These are phyloP conservation scores for Tautogolabrus adspersus DNA, from an alignment of 2,113 vertebrate genomes.

Conservation along the genomic window DNA sequence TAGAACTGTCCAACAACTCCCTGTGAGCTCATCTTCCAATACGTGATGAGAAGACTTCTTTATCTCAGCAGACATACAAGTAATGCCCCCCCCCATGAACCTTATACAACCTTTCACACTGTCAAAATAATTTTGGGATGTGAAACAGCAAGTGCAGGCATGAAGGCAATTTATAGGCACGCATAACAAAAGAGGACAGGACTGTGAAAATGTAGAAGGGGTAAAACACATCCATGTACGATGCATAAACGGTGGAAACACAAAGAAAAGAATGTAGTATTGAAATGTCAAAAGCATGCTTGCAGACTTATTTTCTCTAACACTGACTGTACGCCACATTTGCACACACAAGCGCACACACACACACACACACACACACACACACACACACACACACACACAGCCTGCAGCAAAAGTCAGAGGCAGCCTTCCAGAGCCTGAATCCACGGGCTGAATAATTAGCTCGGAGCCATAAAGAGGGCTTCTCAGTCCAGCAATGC, in stretches of 20 bases:
- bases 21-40: conserved; percentile 43
- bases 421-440: conserved; percentile 65
- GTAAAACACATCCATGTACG: conserved; percentile 29
- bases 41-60: conserved; percentile 36
- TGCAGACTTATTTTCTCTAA: conserved; percentile 10
- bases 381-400: conserved; percentile 36
- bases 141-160: not conserved
- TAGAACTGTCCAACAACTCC: conserved; percentile 13
- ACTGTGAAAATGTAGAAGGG: conserved; percentile 15
- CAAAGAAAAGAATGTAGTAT: conserved; percentile 14
- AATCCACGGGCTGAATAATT: conserved; percentile 70
- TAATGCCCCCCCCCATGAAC: conserved; percentile 27
- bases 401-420: conserved; percentile 42
- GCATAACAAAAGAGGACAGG: conserved; percentile 8
- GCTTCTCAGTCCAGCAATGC: conserved; percentile 55
- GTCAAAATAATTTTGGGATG: conserved; percentile 44
- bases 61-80: conserved; percentile 1
- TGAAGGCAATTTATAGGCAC: not conserved
- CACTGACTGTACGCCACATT: conserved; percentile 24
- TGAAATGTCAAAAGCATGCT: conserved; percentile 50
- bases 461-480: conserved; percentile 64
- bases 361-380: not conserved
- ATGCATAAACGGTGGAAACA: conserved; percentile 16
- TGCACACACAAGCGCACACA: no score
- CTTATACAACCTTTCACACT: conserved; percentile 43